Evolutionary conservation across 2,797 vertebrate genomes (phyloP).

Genomic region (Dermochelys coriacea): DNA sequence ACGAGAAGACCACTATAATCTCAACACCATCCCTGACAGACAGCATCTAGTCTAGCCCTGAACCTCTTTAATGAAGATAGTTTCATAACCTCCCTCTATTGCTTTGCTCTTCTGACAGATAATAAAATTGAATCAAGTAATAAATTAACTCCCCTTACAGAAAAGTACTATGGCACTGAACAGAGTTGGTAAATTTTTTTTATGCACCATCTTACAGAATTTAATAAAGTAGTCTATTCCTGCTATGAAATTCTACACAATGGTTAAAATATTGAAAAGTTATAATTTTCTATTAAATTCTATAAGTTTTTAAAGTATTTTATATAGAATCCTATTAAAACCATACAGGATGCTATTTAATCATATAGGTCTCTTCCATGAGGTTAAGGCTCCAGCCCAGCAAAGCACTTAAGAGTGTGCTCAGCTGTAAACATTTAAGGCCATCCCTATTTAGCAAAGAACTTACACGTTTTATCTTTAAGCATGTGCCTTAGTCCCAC

Average conservation of each 20-base stretch:
- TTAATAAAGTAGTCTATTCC: background rate
- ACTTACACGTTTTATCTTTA: background rate
- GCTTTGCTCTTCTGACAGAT: background rate
- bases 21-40: background rate
- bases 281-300: background rate
- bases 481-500: background rate
- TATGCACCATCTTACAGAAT: background rate
- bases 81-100: constrained; percentile 7
- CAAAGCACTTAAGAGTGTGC: background rate
- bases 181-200: background rate
- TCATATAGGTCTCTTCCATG: background rate
- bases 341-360: background rate
- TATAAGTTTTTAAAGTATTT: background rate
- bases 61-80: background rate
- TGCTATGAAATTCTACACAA: background rate
- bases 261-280: background rate
- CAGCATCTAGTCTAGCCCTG: background rate
- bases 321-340: constrained; percentile 9
- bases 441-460: background rate
- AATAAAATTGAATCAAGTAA: constrained; percentile 6
- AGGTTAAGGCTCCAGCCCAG: background rate
- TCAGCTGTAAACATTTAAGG: background rate
- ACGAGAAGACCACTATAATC: background rate
- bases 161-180: background rate
- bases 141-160: background rate